Evolutionary conservation across 2,888 invertebrate species (phyloP).

Genomic region (Antheraea yamamai): DNA sequence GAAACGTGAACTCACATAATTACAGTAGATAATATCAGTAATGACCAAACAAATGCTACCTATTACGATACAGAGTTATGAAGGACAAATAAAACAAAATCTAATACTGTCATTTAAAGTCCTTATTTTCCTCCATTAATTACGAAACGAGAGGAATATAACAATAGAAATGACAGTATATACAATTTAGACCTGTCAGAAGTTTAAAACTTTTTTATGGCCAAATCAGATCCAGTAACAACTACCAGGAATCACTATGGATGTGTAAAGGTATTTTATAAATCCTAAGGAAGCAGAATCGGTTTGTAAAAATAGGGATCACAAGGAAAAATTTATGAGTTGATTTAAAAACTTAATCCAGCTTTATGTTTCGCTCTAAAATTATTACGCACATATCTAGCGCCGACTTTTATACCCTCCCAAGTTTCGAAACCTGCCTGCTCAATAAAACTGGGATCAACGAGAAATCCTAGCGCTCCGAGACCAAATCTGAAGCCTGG

Average conservation of each 20-base stretch:
- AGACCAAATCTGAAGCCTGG: constrained; percentile 69
- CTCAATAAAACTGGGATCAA: constrained; percentile 76
- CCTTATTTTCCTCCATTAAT: not conserved
- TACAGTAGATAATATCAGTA: not conserved
- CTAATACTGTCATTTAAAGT: not conserved
- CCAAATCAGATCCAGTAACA: too few species aligned
- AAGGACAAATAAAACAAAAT: not conserved
- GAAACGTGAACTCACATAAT: not conserved
- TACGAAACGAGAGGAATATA: not conserved
- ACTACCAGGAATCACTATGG: too few species aligned
- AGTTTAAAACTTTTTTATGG: too few species aligned
- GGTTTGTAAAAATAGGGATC: too few species aligned
- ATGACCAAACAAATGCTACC: not conserved
- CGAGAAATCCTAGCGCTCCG: constrained; percentile 74
- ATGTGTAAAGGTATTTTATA: too few species aligned
- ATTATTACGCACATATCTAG: constrained; percentile 54
- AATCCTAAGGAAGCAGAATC: too few species aligned
- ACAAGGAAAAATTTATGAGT: not conserved
- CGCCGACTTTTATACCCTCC: constrained; percentile 80
- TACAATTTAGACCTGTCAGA: too few species aligned
- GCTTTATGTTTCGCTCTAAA: constrained; percentile 29
- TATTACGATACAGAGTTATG: not conserved
- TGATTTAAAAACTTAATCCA: not conserved
- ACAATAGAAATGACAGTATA: not conserved
- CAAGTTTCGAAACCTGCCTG: constrained; percentile 83